phyloP scores from a whole-genome alignment of 2,797 vertebrate genomes.

The Sebastes flavidus region DNA sequence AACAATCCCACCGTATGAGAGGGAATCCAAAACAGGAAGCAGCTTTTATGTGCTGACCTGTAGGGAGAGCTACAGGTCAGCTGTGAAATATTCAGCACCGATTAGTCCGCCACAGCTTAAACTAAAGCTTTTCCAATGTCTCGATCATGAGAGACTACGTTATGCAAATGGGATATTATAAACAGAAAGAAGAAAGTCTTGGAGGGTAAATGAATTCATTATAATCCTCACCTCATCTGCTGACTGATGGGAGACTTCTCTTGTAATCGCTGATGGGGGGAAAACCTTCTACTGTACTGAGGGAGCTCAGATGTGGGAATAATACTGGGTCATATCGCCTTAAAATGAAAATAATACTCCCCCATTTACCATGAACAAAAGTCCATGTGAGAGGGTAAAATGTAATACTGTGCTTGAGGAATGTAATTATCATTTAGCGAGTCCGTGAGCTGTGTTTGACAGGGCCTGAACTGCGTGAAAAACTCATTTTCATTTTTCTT shows the following conservation, averaged over 20 bases:
- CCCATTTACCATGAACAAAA: slow-evolving; percentile 51
- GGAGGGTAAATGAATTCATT: slow-evolving; percentile 67
- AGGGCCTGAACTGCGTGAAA: slow-evolving; percentile 55
- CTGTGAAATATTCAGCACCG: slow-evolving; percentile 49
- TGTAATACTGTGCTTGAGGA: slow-evolving; percentile 58
- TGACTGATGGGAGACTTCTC: slow-evolving; percentile 55
- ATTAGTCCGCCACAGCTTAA: slow-evolving; percentile 41
- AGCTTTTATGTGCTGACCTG: slow-evolving; percentile 49
- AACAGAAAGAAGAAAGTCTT: slow-evolving; percentile 50
- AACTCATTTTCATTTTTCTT: slow-evolving; percentile 72
- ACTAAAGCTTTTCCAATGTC: slow-evolving; percentile 29
- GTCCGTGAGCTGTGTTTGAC: slow-evolving; percentile 60
- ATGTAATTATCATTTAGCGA: slow-evolving; percentile 71
- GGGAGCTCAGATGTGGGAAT: slow-evolving; percentile 43
- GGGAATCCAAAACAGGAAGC: slow-evolving; percentile 62
- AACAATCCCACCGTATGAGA: slow-evolving; percentile 12
- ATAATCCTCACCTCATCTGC: slow-evolving; percentile 62
- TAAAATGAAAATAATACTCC: slow-evolving; percentile 52
- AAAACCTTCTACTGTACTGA: slow-evolving; percentile 22
- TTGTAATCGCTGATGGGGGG: slow-evolving; percentile 51
- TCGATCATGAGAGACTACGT: slow-evolving; percentile 8
- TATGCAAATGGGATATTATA: slow-evolving; percentile 55
- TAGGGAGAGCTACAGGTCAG: slow-evolving; percentile 58
- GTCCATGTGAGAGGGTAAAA: slow-evolving; percentile 46
- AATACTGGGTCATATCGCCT: slow-evolving; percentile 32